A percentile compares a stretch with the other conserved stretches of the same genome.
These are phyloP conservation scores for Stichopus chloronotus DNA, from an alignment of 35 echinoderm and acorn worm species.

Conservation along the genomic window DNA sequence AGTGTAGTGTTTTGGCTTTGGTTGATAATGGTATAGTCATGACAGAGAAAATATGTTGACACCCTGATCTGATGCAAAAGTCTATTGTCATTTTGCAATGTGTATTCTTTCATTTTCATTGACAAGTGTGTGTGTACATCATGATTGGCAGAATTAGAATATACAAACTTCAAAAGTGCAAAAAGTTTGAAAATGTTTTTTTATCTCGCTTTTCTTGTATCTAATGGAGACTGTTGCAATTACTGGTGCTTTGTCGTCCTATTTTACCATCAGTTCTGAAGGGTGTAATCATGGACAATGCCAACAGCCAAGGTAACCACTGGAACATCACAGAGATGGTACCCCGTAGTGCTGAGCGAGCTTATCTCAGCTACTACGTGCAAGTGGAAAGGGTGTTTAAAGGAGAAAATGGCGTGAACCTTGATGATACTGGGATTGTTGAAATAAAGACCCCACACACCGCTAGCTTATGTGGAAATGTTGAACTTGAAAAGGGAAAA, in stretches of 20 bases:
- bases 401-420: background rate
- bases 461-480: conserved; percentile 38
- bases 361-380: conserved; percentile 29
- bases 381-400: conserved; percentile 48
- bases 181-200: too few relatives aligned
- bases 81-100: too few relatives aligned
- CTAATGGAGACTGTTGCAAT: too few relatives aligned
- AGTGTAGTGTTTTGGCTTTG: too few relatives aligned
- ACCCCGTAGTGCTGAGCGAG: conserved; percentile 4
- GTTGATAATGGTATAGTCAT: too few relatives aligned
- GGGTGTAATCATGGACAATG: conserved; percentile 34
- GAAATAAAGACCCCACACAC: conserved; percentile 44
- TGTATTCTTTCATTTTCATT: too few relatives aligned
- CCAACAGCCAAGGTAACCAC: background rate
- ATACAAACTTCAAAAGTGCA: too few relatives aligned
- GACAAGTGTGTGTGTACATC: too few relatives aligned
- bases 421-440: background rate
- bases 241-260: background rate
- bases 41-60: too few relatives aligned
- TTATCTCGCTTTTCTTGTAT: too few relatives aligned
- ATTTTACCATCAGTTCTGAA: conserved; percentile 33
- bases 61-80: too few relatives aligned
- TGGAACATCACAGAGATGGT: conserved; percentile 60
- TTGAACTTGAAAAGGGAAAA: conserved; percentile 24
- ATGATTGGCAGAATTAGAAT: too few relatives aligned